These are phyloP conservation scores for Periophthalmus magnuspinnatus DNA, from an alignment of 2,797 vertebrate genomes.

Conservation along the genomic window DNA sequence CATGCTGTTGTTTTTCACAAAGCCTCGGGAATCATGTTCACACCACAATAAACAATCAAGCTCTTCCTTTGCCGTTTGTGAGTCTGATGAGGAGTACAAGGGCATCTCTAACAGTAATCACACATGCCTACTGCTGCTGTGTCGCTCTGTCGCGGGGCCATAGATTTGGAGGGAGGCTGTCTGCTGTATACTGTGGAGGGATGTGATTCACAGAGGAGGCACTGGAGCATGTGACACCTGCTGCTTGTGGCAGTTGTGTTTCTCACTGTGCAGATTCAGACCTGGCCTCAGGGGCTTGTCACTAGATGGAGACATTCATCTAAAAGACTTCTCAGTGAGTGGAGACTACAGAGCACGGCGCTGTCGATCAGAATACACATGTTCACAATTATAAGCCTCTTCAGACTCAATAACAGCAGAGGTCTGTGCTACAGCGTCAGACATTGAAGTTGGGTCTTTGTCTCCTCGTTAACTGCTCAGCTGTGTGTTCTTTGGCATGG, in stretches of 20 bases:
- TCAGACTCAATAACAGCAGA: conserved; percentile 23
- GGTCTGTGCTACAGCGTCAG: conserved; percentile 34
- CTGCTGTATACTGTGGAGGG: conserved; percentile 13
- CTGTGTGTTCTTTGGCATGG: conserved; percentile 66
- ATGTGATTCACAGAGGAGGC: conserved; percentile 27
- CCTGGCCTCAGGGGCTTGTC: conserved; percentile 60
- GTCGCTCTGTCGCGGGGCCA: background rate
- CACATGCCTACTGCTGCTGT: background rate
- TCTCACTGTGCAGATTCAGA: conserved; percentile 25
- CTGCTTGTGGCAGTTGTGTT: conserved; percentile 25
- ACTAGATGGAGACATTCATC: conserved; percentile 73
- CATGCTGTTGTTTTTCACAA: conserved; percentile 18
- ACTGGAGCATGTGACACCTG: conserved; percentile 23
- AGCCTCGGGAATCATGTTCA: conserved; percentile 32
- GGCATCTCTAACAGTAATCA: conserved; percentile 15
- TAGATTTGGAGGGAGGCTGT: background rate
- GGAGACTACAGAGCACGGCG: conserved; percentile 3
- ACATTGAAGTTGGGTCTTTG: conserved; percentile 63
- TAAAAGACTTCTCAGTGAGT: conserved; percentile 48
- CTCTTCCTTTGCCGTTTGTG: conserved; percentile 17
- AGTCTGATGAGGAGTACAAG: conserved; percentile 22
- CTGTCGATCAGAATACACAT: conserved; percentile 18
- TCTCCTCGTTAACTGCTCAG: conserved; percentile 72
- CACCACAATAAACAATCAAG: conserved; percentile 33
- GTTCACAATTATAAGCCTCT: conserved; percentile 29